Evolutionary conservation across 2,888 invertebrate genomes (phyloP).

Genomic region (Chrysolina haemoptera): DNA sequence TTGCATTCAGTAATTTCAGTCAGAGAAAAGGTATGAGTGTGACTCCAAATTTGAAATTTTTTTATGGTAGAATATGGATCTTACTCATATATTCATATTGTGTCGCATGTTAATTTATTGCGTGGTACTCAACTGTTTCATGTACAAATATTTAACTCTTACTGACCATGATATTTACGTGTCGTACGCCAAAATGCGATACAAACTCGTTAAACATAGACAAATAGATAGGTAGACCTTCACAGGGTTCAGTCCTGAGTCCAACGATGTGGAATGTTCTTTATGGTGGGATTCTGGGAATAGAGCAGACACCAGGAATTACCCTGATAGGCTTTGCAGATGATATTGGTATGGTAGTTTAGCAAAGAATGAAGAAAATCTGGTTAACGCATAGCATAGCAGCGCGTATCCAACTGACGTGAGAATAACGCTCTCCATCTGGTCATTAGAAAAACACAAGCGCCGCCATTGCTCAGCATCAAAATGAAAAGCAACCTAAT

Average conservation of each 20-base stretch:
- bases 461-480: too few relatives aligned
- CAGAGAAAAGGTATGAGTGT: background rate
- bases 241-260: constrained; percentile 39
- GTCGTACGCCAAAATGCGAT: too few relatives aligned
- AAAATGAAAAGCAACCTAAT: too few relatives aligned
- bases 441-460: too few relatives aligned
- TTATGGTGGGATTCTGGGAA: constrained; percentile 26
- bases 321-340: constrained; percentile 33
- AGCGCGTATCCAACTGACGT: too few relatives aligned
- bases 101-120: background rate
- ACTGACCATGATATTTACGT: too few relatives aligned
- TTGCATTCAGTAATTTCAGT: background rate
- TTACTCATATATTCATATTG: too few relatives aligned
- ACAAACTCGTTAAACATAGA: too few relatives aligned
- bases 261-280: constrained; percentile 36
- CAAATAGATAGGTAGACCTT: too few relatives aligned
- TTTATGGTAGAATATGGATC: background rate
- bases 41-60: background rate
- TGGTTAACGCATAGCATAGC: too few relatives aligned
- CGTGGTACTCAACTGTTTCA: too few relatives aligned
- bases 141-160: background rate
- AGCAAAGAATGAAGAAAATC: background rate
- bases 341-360: constrained; percentile 22
- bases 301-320: constrained; percentile 24
- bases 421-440: too few relatives aligned